Evolutionary conservation across 2,888 invertebrate species (phyloP), one percentile per base, ranked within the genome.

Genomic region (Apamea monoglypha): DNA sequence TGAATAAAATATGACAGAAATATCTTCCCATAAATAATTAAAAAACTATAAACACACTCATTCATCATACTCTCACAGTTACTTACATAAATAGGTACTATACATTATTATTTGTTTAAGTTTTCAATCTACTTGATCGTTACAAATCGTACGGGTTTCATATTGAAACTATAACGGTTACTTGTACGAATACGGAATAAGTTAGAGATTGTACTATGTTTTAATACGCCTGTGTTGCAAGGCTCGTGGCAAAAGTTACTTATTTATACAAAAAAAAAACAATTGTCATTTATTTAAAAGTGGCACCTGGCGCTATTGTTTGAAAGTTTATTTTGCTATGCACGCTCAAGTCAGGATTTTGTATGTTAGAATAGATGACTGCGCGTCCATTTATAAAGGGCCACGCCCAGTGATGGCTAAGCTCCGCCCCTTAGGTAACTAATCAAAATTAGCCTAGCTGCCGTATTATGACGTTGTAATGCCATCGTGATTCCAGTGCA

Each of bases 171-270:
- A 85, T 71, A 78, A 36, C 72, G 71, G 79, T 86, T 82, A 82
- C 82, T 90, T 88, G 85, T 88, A 89, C 81, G 78, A 81, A 76
- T 76, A 70, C 53, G 79, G 83, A 83, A 84, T 87, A 87, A 84
- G 82, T 86, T 85, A 84, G 74, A 82, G 50, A 90, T 90, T 89
- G 89, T 90, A 89, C 89, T 89, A 88, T 90, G 73, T 80, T 81
- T 83, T 80, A 81, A 81, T 87, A 84, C 82, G 80, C 78, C 68
- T 64, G 56, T 56, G 36, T 50, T 16, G 16, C 29, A 68, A 70
- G 29, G 50, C 71, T 25, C 32, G 68, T 78, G 75, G 70, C 68
- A 78, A 76, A 79, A 67, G 25, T 80, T 66, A 86, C 61, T 77
- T 74, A 81, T 63, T 59, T 75, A 53, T 73, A 78, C 12, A 67